phyloP scores from a whole-genome alignment of 2,113 vertebrate species.

The Passer domesticus region DNA sequence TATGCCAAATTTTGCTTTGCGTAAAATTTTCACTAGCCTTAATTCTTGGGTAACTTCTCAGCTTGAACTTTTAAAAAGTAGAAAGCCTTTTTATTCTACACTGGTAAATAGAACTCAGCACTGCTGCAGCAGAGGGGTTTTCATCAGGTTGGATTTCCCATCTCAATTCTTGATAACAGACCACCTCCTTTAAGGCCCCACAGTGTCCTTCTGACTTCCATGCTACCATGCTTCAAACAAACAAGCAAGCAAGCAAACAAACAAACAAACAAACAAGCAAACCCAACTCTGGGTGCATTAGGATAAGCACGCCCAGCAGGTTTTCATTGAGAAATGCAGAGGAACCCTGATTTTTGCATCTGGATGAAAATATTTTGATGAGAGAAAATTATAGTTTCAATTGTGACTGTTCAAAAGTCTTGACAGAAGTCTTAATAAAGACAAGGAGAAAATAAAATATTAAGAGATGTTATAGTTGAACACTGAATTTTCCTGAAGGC shows the following conservation, averaged over 20 bases:
- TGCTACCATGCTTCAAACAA: not conserved
- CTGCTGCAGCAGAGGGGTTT: not conserved
- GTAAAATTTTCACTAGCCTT: not conserved
- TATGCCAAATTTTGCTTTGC: not conserved
- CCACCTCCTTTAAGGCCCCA: not conserved
- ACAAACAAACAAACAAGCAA: not conserved
- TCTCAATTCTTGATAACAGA: not conserved
- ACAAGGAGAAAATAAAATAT: slow-evolving; percentile 8
- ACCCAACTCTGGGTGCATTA: not conserved
- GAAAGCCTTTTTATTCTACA: not conserved
- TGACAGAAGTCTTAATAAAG: not conserved
- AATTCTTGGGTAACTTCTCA: not conserved
- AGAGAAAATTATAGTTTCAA: not conserved
- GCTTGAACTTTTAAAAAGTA: not conserved
- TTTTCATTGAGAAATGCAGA: not conserved
- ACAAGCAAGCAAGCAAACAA: not conserved
- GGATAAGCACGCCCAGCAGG: not conserved
- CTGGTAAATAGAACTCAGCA: not conserved
- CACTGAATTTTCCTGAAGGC: slow-evolving; percentile 2
- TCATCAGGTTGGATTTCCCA: not conserved
- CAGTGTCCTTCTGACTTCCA: not conserved
- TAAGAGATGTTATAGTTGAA: not conserved
- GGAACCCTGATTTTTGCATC: not conserved
- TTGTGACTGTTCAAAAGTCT: not conserved
- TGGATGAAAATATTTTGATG: not conserved